phyloP scores from a whole-genome alignment of 2,797 vertebrate species.

The Siniperca scherzeri region DNA sequence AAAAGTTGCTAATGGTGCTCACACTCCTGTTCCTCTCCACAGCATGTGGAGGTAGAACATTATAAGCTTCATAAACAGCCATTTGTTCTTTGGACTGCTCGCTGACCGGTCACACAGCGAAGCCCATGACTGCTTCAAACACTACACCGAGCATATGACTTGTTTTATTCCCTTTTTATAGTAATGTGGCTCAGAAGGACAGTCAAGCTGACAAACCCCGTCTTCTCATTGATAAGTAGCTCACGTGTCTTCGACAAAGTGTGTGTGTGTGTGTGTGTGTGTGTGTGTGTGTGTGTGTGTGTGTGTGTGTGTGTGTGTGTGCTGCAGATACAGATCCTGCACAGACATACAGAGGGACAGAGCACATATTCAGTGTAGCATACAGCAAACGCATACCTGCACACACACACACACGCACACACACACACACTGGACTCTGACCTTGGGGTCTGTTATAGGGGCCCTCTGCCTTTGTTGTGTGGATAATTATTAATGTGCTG shows the following conservation, averaged over 20 bases:
- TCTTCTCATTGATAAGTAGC: slow-evolving; percentile 41
- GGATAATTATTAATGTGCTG: slow-evolving; percentile 66
- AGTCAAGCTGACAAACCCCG: neutral
- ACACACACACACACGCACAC: slow-evolving; percentile 4
- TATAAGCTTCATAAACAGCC: neutral
- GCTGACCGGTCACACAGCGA: slow-evolving; percentile 16
- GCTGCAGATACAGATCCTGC: slow-evolving; percentile 6
- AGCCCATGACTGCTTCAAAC: slow-evolving; percentile 41
- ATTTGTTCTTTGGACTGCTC: neutral
- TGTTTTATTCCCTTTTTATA: slow-evolving; percentile 49
- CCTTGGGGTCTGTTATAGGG: slow-evolving; percentile 42
- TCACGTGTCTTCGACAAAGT: slow-evolving; percentile 45
- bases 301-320: slow-evolving; percentile 11
- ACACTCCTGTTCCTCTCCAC: neutral
- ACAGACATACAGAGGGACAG: neutral
- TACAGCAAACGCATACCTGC: slow-evolving; percentile 22
- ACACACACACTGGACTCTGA: slow-evolving; percentile 58
- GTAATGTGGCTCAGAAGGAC: slow-evolving; percentile 32
- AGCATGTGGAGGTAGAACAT: neutral
- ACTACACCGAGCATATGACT: slow-evolving; percentile 34
- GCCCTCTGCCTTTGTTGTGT: slow-evolving; percentile 61
- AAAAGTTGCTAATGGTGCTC: neutral
- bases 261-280: slow-evolving; percentile 9
- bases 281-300: slow-evolving; percentile 11
- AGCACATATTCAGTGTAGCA: slow-evolving; percentile 14